A percentile compares a stretch with the other conserved stretches of the same genome.
Conservation (phyloP, 2,113 vertebrate genomes). For the Propithecus coquereli region DNA sequence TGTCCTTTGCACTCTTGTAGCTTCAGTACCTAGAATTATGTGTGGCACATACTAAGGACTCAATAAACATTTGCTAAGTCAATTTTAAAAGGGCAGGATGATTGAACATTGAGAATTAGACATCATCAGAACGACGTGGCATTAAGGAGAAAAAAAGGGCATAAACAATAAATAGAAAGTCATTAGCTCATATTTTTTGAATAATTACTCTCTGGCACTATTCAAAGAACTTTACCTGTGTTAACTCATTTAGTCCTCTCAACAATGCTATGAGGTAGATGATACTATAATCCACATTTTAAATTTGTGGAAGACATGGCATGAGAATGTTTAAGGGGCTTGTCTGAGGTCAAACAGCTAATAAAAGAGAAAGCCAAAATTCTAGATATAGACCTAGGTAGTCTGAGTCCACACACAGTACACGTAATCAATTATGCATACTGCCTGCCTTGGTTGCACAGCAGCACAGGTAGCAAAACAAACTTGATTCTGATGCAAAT, state of each 20-base stretch:
- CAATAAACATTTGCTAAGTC: constrained; percentile 27
- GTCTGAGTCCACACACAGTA: neutral
- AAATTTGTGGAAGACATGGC: neutral
- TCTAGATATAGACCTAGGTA: neutral
- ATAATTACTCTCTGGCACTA: neutral
- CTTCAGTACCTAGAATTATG: neutral
- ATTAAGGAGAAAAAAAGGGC: neutral
- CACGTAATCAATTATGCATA: neutral
- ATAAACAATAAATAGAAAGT: constrained; percentile 11
- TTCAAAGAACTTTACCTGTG: neutral
- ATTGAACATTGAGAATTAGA: neutral
- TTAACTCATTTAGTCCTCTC: constrained; percentile 14
- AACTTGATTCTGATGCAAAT: constrained; percentile 8
- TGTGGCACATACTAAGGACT: neutral
- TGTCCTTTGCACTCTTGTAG: neutral
- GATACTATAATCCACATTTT: neutral
- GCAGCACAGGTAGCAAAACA: neutral
- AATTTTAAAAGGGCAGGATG: neutral
- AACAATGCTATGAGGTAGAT: neutral
- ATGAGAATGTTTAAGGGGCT: neutral
- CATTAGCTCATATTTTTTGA: neutral
- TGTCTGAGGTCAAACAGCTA: neutral
- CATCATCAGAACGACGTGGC: neutral
- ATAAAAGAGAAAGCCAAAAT: neutral
- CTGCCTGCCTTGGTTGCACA: neutral